A percentile compares a stretch with the other conserved stretches of the same genome.
phyloP scores from a whole-genome alignment of 2,797 vertebrate genomes.

The Euthynnus affinis region DNA sequence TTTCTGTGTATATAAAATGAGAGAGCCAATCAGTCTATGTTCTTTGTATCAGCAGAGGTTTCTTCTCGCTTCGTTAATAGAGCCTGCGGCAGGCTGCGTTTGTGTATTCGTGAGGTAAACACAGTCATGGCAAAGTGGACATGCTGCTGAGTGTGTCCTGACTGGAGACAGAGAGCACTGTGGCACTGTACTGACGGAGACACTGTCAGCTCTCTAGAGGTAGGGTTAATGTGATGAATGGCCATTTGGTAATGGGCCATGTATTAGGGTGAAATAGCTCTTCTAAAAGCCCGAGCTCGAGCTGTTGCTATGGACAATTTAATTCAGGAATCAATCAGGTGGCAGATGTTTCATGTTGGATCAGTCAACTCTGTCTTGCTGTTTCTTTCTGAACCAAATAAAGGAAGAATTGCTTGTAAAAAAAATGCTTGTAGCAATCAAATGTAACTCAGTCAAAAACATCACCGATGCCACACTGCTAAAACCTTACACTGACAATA shows the following conservation, averaged over 20 bases:
- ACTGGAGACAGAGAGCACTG: conserved; percentile 75
- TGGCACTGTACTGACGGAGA: conserved; percentile 72
- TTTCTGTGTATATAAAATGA: conserved; percentile 39
- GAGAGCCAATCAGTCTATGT: conserved; percentile 46
- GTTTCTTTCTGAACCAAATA: conserved; percentile 38
- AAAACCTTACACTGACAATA: conserved; percentile 1
- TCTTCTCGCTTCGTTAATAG: conserved; percentile 69
- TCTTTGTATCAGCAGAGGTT: conserved; percentile 57
- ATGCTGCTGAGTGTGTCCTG: conserved; percentile 80
- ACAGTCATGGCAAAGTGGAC: conserved; percentile 79
- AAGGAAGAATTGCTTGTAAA: conserved; percentile 30
- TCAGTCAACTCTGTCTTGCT: conserved; percentile 46
- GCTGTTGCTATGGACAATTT: conserved; percentile 76
- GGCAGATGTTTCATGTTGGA: conserved; percentile 83
- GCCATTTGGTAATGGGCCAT: conserved; percentile 82
- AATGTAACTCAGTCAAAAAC: conserved; percentile 28
- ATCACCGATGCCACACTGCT: conserved; percentile 21
- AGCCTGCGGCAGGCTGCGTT: conserved; percentile 65
- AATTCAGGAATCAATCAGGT: conserved; percentile 79
- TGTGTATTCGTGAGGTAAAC: conserved; percentile 82
- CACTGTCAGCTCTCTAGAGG: conserved; percentile 71
- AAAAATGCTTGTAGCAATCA: conserved; percentile 21
- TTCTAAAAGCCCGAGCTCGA: conserved; percentile 77
- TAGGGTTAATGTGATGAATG: conserved; percentile 80
- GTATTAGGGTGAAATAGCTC: conserved; percentile 77